Evolutionary conservation across 2,797 vertebrate genomes (phyloP).

Genomic region (Melanotaenia parkinsoni): DNA sequence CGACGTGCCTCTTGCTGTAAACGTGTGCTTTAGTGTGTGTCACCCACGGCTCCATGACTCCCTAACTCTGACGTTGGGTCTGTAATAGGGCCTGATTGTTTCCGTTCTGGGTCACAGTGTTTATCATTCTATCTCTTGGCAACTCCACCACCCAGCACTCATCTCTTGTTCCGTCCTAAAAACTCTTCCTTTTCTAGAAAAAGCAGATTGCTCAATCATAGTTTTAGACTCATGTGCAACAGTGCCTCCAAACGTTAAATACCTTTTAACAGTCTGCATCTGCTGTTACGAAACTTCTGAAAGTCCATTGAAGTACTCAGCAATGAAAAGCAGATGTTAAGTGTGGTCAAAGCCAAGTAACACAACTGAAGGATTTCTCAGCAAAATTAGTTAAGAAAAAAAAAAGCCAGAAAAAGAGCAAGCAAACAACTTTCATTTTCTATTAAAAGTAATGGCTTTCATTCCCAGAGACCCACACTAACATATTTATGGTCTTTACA

Average conservation of each 20-base stretch:
- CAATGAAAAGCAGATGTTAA: constrained; percentile 61
- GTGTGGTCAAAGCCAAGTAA: background rate
- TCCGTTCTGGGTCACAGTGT: constrained; percentile 72
- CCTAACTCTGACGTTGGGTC: constrained; percentile 75
- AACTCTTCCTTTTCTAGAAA: constrained; percentile 18
- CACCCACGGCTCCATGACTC: constrained; percentile 45
- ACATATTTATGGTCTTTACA: background rate
- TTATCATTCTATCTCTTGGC: constrained; percentile 74
- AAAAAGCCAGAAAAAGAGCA: background rate
- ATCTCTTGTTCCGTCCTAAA: constrained; percentile 9
- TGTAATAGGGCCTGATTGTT: constrained; percentile 77
- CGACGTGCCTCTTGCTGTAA: constrained; percentile 33
- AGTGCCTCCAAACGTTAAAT: background rate
- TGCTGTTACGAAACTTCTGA: constrained; percentile 37
- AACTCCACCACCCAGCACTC: constrained; percentile 71
- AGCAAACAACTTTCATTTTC: background rate
- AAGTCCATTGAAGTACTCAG: background rate
- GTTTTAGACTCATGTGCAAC: background rate
- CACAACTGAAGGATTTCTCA: constrained; percentile 1
- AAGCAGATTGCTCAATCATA: background rate
- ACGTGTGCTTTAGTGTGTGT: constrained; percentile 67
- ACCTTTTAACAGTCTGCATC: constrained; percentile 21
- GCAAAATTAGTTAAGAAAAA: background rate
- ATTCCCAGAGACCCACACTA: background rate
- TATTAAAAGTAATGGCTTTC: background rate